Evolutionary conservation across 2,888 invertebrate species (phyloP).

Genomic region (Eupithecia tripunctaria): DNA sequence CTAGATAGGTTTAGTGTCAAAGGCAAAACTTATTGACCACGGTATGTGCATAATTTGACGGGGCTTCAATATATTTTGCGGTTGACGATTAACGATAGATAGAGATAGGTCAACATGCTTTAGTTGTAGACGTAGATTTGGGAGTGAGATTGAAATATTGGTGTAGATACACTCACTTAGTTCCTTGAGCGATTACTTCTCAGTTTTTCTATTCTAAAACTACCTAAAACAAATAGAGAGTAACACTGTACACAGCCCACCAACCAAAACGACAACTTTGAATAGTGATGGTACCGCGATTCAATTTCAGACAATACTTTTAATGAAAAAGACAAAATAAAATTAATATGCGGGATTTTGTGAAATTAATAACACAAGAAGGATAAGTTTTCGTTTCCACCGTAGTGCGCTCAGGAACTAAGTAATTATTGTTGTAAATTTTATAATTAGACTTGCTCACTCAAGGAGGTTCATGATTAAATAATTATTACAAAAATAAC

Average conservation of each 20-base stretch:
- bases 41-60: conserved; percentile 4
- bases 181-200: conserved; percentile 3
- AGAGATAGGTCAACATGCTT: conserved; percentile 26
- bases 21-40: conserved; percentile 13
- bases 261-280: neutral
- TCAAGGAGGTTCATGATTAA: conserved; percentile 25
- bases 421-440: conserved; percentile 10
- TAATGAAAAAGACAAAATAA: neutral
- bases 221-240: neutral
- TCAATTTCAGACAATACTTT: neutral
- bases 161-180: conserved; percentile 18
- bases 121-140: conserved; percentile 30
- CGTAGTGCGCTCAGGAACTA: conserved; percentile 1
- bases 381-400: neutral
- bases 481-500: neutral
- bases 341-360: neutral
- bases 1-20: conserved; percentile 17
- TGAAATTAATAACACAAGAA: neutral
- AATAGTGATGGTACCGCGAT: neutral
- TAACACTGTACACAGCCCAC: neutral
- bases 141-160: conserved; percentile 31
- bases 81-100: conserved; percentile 9
- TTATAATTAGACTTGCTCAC: conserved; percentile 27
- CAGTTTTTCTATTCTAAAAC: neutral
- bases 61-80: conserved; percentile 22